These are phyloP conservation scores for Philotrypesis tridentata DNA, from an alignment of 1,140 invertebrate species.

Conservation along the genomic window DNA sequence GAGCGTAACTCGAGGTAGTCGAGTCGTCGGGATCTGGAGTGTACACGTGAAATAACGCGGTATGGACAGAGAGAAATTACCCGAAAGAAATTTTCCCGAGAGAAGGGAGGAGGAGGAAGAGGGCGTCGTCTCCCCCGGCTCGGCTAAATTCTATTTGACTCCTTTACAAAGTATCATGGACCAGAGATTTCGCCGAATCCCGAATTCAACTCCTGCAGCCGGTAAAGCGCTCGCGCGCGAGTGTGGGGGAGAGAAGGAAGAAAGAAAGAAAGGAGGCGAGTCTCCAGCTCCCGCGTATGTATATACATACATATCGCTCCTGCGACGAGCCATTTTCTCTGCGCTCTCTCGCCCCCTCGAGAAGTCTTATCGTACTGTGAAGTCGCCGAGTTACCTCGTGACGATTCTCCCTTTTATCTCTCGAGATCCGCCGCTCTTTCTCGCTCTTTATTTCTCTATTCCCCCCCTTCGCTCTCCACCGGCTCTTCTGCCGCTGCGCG, in stretches of 20 bases:
- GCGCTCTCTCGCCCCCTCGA: conserved; percentile 7
- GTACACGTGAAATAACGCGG: no score
- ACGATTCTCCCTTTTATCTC: conserved; percentile 44
- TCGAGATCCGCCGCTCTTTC: conserved; percentile 14
- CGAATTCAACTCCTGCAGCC: background rate
- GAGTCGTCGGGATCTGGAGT: no score
- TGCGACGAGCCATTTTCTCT: conserved; percentile 21
- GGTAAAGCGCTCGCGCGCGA: no score
- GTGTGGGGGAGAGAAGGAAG: no score
- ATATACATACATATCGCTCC: background rate
- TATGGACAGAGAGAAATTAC: conserved; percentile 18
- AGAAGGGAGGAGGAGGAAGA: background rate
- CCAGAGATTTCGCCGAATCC: conserved; percentile 35
- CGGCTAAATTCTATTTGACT: conserved; percentile 42
- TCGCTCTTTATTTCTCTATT: conserved; percentile 19
- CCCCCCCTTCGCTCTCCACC: no score
- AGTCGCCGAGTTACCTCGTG: conserved; percentile 41
- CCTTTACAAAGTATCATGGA: conserved; percentile 39
- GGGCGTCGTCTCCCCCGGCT: background rate
- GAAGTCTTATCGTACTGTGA: conserved; percentile 44
- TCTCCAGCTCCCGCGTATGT: no score
- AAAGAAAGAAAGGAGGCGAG: background rate
- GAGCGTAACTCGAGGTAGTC: no score
- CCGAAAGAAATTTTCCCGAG: conserved; percentile 12
- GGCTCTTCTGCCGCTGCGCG: conserved; percentile 15